Base-by-base conservation (phyloP, 2,797 vertebrate genomes). In the Sebastes steindachneri region DNA sequence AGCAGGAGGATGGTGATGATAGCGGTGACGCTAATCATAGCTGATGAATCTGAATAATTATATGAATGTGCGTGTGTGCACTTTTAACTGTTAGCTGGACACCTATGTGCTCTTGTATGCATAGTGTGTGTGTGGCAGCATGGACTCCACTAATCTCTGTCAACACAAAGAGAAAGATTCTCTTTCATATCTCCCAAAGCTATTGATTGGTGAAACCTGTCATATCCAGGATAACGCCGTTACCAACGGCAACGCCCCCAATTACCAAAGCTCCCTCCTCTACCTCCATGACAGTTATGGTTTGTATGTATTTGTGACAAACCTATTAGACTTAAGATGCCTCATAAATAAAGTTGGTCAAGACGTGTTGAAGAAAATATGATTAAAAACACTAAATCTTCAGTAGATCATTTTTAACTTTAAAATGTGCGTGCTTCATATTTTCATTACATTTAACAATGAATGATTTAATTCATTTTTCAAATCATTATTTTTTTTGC, bases 41-140 rank as follows among this genome's bases (percentile, higher is more conserved):
- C 75, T 82, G 89, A 77, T 80, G 31, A 82, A 76, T 81, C 29
- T 33, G 51, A 77, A 58, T 79, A 81, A 79, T 68, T 62, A 69
- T 33, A 9, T 35, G 25, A 7, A 65, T 11, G 55, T 23, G 68
- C 23, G 55, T 68, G 26, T 23, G 7, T 58, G 54, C 48, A 8
- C n/a, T 35, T 48, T 28, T 4, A 68, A 68, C 51, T n/a, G 19
- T 35, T 26, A 23, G 26, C 60, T 29, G 59, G 35, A 77, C 69
- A 78, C 55, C 66, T 69, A 48, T 31, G 28, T 11, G n/a, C 11
- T 64, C 26, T 8, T 35, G 28, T 3, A 57, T 26, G 12, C 33
- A 35, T 35, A 37, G 35, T 12, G 28, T 23, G 68, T 65, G 62
- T 66, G 37, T 78, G 12, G 7, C 28, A 19, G 35, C 28, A 10